A percentile compares a stretch with the other conserved stretches of the same genome.
phyloP scores from a whole-genome alignment of 2,797 vertebrate genomes.

The Anableps anableps region DNA sequence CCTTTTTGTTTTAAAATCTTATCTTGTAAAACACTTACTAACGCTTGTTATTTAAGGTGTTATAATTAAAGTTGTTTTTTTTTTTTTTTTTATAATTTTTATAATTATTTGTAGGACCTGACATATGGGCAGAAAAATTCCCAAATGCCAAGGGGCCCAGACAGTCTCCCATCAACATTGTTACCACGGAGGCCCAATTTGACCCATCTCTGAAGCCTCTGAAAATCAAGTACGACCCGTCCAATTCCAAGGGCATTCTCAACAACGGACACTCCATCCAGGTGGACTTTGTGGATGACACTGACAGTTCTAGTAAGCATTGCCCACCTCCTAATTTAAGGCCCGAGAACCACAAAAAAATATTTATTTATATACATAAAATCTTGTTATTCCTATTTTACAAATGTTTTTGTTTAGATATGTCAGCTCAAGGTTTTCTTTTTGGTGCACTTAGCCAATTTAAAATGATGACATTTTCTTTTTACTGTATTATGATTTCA shows the following conservation, averaged over 20 bases:
- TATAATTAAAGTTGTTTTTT: too few relatives aligned
- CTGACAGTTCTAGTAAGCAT: conserved; percentile 89
- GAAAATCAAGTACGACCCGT: conserved; percentile 84
- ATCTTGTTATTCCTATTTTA: too few relatives aligned
- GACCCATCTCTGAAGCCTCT: conserved; percentile 86
- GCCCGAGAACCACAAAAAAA: background rate
- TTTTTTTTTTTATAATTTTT: background rate
- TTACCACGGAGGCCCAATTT: conserved; percentile 83
- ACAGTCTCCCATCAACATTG: conserved; percentile 95
- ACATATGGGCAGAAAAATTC: conserved; percentile 85
- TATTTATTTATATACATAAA: background rate
- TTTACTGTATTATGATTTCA: too few relatives aligned
- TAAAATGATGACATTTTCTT: too few relatives aligned
- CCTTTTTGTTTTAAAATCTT: too few relatives aligned
- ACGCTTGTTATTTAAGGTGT: too few relatives aligned
- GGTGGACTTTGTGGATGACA: conserved; percentile 90
- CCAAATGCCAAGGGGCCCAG: conserved; percentile 88
- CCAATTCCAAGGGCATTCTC: conserved; percentile 85
- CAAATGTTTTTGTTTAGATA: too few relatives aligned
- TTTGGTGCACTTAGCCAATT: too few relatives aligned
- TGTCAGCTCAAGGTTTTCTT: too few relatives aligned
- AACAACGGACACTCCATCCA: conserved; percentile 94
- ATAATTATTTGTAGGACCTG: conserved; percentile 82
- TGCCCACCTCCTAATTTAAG: background rate
- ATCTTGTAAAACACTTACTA: too few relatives aligned